Evolutionary conservation across 2,888 invertebrate species (phyloP).

Genomic region (Autographa pulchrina): DNA sequence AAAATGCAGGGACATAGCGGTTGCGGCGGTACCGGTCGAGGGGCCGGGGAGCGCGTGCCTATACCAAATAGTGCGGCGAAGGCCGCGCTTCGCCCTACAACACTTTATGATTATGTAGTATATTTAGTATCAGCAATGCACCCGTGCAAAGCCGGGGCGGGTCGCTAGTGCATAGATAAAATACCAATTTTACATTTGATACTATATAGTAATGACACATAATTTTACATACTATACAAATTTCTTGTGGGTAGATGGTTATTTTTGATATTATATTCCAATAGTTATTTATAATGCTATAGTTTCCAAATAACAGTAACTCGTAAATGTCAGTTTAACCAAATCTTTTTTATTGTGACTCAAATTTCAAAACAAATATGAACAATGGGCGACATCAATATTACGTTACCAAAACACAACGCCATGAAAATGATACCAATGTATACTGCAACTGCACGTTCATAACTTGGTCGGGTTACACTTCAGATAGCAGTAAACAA

Average conservation of each 20-base stretch:
- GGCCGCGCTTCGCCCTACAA: no score
- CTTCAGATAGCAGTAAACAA: constrained; percentile 71
- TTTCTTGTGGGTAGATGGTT: not conserved
- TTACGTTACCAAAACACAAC: constrained; percentile 34
- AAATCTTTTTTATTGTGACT: constrained; percentile 12
- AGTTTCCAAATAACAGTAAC: not conserved
- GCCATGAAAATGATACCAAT: constrained; percentile 13
- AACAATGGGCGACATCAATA: constrained; percentile 57
- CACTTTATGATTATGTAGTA: no score
- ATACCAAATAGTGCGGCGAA: no score
- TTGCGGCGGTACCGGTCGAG: no score
- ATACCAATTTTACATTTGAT: not conserved
- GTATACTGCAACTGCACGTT: constrained; percentile 15
- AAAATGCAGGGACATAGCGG: no score
- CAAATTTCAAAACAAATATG: constrained; percentile 46
- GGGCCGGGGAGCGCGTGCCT: no score
- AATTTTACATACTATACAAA: not conserved
- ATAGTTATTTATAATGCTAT: not conserved
- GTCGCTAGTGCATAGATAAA: not conserved
- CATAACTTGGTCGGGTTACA: constrained; percentile 65
- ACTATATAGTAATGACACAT: not conserved
- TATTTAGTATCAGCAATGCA: no score
- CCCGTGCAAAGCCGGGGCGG: no score
- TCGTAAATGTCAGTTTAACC: not conserved
- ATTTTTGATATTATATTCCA: not conserved